Percentiles rank a stretch among this genome's conserved stretches.
Evolutionary conservation across 2,797 vertebrate genomes (phyloP).

Genomic region (Melanotaenia pygmaea): DNA sequence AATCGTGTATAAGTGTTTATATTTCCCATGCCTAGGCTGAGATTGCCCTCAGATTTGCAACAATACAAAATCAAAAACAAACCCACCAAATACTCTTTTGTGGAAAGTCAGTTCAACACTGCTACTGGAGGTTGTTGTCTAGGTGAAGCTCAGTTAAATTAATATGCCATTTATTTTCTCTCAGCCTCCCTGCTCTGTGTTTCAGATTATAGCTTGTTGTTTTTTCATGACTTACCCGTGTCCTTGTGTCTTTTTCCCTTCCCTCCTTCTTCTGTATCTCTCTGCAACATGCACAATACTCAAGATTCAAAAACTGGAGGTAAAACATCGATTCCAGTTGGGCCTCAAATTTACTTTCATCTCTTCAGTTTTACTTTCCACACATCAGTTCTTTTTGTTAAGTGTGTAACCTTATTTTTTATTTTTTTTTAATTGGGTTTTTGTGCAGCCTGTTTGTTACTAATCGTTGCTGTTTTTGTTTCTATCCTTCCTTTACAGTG

Average conservation of each 20-base stretch:
- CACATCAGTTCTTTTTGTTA: neutral
- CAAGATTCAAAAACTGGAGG: conserved; percentile 89
- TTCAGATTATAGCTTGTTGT: conserved; percentile 28
- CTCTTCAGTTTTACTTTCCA: conserved; percentile 26
- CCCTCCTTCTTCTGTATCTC: conserved; percentile 77
- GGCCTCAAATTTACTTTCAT: conserved; percentile 27
- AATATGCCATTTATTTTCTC: neutral
- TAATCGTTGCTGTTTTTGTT: conserved; percentile 21
- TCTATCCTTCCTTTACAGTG: conserved; percentile 13
- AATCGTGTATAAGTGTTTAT: neutral
- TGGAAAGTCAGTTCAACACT: neutral
- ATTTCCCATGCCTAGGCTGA: neutral
- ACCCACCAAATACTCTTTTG: neutral
- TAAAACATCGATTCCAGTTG: conserved; percentile 74
- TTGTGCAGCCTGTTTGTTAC: conserved; percentile 17
- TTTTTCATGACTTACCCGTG: conserved; percentile 64
- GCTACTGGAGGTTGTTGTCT: neutral
- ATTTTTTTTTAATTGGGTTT: conserved; percentile 10
- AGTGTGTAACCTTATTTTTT: neutral
- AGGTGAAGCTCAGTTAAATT: neutral
- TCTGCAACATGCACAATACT: conserved; percentile 63
- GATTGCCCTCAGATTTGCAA: neutral
- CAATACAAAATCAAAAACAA: neutral
- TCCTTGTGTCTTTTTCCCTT: conserved; percentile 67
- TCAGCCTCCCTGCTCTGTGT: conserved; percentile 21